Evolutionary conservation across 2,113 vertebrate species (phyloP).

Genomic region (Maccullochella peelii): DNA sequence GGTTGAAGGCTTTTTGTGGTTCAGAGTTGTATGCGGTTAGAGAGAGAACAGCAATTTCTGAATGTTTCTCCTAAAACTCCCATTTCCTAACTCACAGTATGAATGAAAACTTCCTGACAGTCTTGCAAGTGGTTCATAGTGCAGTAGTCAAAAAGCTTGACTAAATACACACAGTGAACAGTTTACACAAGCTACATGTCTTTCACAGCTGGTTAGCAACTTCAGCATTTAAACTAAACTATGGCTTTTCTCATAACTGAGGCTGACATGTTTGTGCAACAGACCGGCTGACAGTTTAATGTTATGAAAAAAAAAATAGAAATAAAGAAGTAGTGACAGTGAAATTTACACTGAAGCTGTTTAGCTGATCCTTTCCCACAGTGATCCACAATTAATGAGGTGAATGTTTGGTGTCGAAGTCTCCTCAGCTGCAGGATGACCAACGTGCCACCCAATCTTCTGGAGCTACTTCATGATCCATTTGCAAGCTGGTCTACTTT

Average conservation of each 20-base stretch:
- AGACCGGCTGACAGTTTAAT: background rate
- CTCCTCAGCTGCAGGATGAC: background rate
- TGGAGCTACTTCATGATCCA: constrained; percentile 17
- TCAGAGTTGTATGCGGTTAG: background rate
- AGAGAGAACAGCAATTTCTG: constrained; percentile 11
- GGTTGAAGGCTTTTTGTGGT: constrained; percentile 3
- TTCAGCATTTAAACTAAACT: background rate
- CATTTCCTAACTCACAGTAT: constrained; percentile 32
- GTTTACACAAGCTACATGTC: constrained; percentile 34
- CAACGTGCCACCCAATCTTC: background rate
- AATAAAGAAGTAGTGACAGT: background rate
- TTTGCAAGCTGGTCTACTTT: constrained; percentile 3
- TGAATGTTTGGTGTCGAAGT: background rate
- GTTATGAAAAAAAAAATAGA: background rate
- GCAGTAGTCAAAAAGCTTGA: constrained; percentile 2
- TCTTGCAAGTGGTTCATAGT: constrained; percentile 3
- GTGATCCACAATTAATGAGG: background rate
- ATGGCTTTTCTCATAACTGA: background rate
- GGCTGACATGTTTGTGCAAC: background rate
- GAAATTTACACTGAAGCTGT: background rate
- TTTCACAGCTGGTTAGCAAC: constrained; percentile 6
- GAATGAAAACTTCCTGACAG: constrained; percentile 13
- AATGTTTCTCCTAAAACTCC: constrained; percentile 46
- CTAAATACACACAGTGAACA: background rate
- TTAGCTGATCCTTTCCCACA: background rate